A percentile compares a stretch with the other conserved stretches of the same genome.
Evolutionary conservation across 2,888 invertebrate species (phyloP).

Genomic region (Belgica antarctica): DNA sequence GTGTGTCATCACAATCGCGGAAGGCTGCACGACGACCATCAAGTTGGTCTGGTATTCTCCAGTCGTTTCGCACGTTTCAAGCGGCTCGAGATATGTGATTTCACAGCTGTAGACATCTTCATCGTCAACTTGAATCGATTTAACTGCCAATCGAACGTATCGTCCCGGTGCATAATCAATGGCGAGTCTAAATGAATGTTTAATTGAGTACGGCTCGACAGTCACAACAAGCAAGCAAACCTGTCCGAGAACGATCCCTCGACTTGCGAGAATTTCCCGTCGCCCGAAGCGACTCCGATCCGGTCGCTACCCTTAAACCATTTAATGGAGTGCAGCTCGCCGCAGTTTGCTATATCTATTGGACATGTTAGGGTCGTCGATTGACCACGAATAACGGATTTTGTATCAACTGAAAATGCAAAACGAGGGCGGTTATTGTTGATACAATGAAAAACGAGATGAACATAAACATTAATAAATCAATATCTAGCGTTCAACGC

Average conservation of each 20-base stretch:
- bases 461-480: constrained; percentile 40
- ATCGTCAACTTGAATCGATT: constrained; percentile 64
- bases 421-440: not conserved
- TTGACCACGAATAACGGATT: constrained; percentile 53
- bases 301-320: constrained; percentile 67
- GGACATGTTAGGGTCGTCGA: constrained; percentile 66
- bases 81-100: constrained; percentile 72
- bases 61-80: constrained; percentile 67
- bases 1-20: constrained; percentile 68
- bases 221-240: constrained; percentile 46
- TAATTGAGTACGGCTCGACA: not conserved
- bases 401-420: constrained; percentile 49
- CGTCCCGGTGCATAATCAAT: constrained; percentile 52
- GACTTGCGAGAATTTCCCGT: constrained; percentile 54
- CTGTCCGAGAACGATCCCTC: constrained; percentile 52
- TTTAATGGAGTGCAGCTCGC: constrained; percentile 73
- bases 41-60: constrained; percentile 72
- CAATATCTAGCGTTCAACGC: constrained; percentile 30
- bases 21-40: constrained; percentile 75
- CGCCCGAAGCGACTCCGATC: constrained; percentile 55
- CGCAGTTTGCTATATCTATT: constrained; percentile 66
- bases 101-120: constrained; percentile 78
- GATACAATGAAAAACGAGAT: not conserved
- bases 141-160: constrained; percentile 46
- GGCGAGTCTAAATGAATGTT: constrained; percentile 49